Evolutionary conservation across 2,113 vertebrate species (phyloP).

Genomic region (Poeciliopsis retropinna): DNA sequence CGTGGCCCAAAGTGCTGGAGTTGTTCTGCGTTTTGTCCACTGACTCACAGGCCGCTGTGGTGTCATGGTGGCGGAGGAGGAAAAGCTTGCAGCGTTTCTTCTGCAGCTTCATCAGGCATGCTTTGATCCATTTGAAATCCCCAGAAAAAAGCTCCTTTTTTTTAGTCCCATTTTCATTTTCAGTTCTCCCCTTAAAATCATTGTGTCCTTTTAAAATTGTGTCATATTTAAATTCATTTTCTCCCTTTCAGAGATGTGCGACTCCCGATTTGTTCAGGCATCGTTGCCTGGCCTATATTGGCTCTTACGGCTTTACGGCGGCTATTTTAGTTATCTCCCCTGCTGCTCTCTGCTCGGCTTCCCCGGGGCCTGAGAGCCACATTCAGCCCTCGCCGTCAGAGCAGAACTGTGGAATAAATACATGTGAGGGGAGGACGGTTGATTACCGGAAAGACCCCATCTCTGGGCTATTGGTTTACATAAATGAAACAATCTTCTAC

Average conservation of each 20-base stretch:
- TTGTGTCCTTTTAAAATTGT: conserved; percentile 24
- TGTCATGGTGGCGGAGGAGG: neutral
- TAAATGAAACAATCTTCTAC: neutral
- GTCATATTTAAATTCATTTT: conserved; percentile 43
- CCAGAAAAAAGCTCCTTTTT: neutral
- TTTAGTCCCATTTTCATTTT: conserved; percentile 1
- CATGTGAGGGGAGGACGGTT: conserved; percentile 5
- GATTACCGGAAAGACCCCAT: neutral
- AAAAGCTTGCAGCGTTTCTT: neutral
- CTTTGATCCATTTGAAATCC: conserved; percentile 11
- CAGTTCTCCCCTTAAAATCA: conserved; percentile 24
- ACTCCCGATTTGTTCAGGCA: conserved; percentile 42
- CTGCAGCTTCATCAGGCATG: neutral
- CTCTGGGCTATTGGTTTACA: neutral
- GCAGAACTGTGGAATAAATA: conserved; percentile 31
- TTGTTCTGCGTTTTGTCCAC: neutral
- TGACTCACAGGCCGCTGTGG: neutral
- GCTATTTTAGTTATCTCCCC: conserved; percentile 51
- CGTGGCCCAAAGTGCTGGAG: neutral
- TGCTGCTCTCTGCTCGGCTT: conserved; percentile 38
- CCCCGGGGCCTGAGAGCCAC: conserved; percentile 25
- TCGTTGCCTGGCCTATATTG: conserved; percentile 39
- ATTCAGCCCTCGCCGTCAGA: conserved; percentile 14
- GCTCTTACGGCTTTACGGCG: conserved; percentile 28
- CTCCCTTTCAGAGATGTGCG: conserved; percentile 12